These are phyloP conservation scores for Lethocerus indicus DNA, from an alignment of 1,140 invertebrate species.

Conservation along the genomic window DNA sequence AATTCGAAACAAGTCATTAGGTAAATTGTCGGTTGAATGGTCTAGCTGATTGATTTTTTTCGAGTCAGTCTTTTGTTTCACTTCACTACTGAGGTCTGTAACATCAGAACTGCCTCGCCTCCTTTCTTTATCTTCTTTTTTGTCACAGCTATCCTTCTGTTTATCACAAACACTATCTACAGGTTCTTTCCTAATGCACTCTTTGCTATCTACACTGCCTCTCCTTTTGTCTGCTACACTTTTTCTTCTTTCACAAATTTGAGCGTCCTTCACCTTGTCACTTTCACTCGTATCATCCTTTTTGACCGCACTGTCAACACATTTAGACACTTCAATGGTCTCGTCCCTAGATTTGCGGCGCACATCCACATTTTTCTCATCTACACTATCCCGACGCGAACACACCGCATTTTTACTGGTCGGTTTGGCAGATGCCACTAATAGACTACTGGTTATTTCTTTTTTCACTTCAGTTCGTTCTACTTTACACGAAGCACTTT, in stretches of 20 bases:
- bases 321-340: conserved; percentile 9
- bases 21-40: background rate
- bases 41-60: conserved; percentile 6
- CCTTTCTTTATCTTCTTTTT: conserved; percentile 15
- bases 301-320: conserved; percentile 12
- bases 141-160: conserved; percentile 14
- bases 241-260: conserved; percentile 18
- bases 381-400: conserved; percentile 14
- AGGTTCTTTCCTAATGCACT: conserved; percentile 10
- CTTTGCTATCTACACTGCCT: conserved; percentile 14
- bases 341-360: conserved; percentile 18
- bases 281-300: conserved; percentile 15
- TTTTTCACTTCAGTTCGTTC: background rate
- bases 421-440: conserved; percentile 7
- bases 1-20: background rate
- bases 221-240: conserved; percentile 12
- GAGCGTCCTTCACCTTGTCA: conserved; percentile 17
- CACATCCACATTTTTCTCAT: conserved; percentile 14
- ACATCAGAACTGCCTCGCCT: conserved; percentile 13
- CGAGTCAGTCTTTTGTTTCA: conserved; percentile 4
- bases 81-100: background rate
- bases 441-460: background rate
- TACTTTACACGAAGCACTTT: conserved; percentile 8
- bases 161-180: conserved; percentile 16
- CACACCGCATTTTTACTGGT: conserved; percentile 10